Base-by-base conservation (phyloP, 92 coral and sea anemone genomes). In the Epizoanthus scotinus region DNA sequence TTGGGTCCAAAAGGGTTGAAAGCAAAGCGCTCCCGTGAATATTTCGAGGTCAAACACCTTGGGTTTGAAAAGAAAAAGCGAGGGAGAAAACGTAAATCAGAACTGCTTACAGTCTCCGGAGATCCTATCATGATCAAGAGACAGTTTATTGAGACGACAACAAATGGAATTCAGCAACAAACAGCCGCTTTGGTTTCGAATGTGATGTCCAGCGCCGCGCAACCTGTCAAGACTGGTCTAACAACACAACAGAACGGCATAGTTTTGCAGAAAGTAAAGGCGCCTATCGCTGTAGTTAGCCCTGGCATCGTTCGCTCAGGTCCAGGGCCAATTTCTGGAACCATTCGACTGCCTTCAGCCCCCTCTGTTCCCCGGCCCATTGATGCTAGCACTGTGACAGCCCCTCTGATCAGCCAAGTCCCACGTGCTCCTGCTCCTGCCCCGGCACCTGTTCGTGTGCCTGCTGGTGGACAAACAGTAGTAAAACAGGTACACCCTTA, bases 1-100 rank as follows among this genome's bases (percentile, higher is more conserved):
- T 94, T 93, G 79, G 99, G 99, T 14, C 99, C 99, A 5, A 95
- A 95, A 83, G 99, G 99, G 49, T 82, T 95, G 69, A 95, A 95
- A 71, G 99, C 99, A 42, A 95, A 95, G 68, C 92, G 99, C 53
- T 94, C 99, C n/a, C 91, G 99, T 22, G 99, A 95, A 59, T 95
- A 95, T 81, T 95, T 95, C 67, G 99, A 95, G 73, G 97, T 94
- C 25, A 95, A 95, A 44, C 99, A 95, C 82, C 94, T 95, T 22
- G 99, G 99, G 17, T 86, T 91, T 63, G 99, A 95, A 84, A 95
- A 95, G 77, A 95, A 95, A 86, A 95, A 91, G 70, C 91, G 99
- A 9, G 99, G 99, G 44, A 87, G 98, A 75, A 91, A 90, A 65
- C 91, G 98, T 3, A 95, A 91, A 86, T 83, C 98, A 19, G 98